Evolutionary conservation across 2,888 invertebrate species (phyloP).

Genomic region (Drepana falcataria): DNA sequence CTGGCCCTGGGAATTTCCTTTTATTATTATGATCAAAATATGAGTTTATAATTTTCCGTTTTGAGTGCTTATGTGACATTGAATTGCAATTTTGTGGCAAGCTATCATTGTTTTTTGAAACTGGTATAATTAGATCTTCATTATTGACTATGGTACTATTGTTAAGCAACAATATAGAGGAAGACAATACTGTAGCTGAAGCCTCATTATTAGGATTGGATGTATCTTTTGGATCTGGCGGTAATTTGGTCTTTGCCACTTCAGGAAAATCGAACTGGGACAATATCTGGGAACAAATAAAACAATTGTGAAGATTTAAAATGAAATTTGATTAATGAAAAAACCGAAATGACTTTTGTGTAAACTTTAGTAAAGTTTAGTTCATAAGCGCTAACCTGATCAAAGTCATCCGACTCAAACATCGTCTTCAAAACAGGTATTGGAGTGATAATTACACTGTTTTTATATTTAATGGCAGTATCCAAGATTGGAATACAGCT

Average conservation of each 20-base stretch:
- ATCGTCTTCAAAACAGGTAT: conserved; percentile 23
- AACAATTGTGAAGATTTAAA: no score
- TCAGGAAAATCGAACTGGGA: conserved; percentile 65
- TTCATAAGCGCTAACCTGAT: conserved; percentile 41
- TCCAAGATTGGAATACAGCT: no score
- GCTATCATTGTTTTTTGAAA: background rate
- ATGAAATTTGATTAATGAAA: no score
- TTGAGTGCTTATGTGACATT: conserved; percentile 48
- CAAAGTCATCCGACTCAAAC: conserved; percentile 72
- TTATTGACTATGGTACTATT: conserved; percentile 2
- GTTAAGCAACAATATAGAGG: conserved; percentile 3
- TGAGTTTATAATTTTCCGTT: conserved; percentile 61
- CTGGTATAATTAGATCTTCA: conserved; percentile 1
- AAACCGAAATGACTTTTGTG: no score
- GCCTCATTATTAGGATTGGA: background rate
- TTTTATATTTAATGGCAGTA: background rate
- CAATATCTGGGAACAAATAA: conserved; percentile 42
- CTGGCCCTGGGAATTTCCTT: conserved; percentile 71
- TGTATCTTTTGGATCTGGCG: background rate
- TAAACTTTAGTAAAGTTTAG: no score
- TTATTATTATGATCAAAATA: conserved; percentile 62
- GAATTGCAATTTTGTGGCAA: conserved; percentile 3
- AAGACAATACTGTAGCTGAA: background rate
- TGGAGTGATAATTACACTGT: background rate
- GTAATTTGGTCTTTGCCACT: background rate